Percentiles rank a stretch among this genome's conserved stretches.
Evolutionary conservation across 2,888 invertebrate genomes (phyloP).

Genomic region (Chrysolina americana): DNA sequence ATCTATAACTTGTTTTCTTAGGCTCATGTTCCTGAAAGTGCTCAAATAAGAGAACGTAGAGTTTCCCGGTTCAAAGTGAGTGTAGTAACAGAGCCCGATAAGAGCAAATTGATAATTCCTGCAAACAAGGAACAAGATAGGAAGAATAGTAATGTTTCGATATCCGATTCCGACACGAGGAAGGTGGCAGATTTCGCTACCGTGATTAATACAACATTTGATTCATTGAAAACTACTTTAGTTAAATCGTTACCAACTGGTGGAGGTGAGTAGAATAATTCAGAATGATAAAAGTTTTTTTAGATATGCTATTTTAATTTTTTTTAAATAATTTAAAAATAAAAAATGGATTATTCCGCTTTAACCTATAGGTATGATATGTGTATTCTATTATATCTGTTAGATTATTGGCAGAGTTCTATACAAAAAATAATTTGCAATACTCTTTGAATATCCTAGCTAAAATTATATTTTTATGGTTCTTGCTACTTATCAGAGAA

Average conservation of each 20-base stretch:
- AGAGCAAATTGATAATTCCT: constrained; percentile 59
- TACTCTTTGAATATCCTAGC: too few species aligned
- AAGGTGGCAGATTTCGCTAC: constrained; percentile 61
- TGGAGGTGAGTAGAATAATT: constrained; percentile 52
- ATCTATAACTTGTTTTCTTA: constrained; percentile 19
- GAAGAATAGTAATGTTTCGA: constrained; percentile 38
- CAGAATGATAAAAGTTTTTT: too few species aligned
- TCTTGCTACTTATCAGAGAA: too few species aligned
- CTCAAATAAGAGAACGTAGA: constrained; percentile 61
- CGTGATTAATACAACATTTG: constrained; percentile 66
- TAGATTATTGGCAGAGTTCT: too few species aligned
- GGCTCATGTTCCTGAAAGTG: constrained; percentile 29
- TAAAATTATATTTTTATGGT: too few species aligned
- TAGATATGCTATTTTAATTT: too few species aligned
- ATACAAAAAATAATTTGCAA: too few species aligned
- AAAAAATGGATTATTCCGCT: too few species aligned
- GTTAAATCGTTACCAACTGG: constrained; percentile 59
- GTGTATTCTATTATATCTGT: too few species aligned
- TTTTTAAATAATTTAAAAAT: neutral
- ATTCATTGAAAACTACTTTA: constrained; percentile 63
- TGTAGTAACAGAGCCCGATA: constrained; percentile 70
- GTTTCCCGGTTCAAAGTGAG: constrained; percentile 72
- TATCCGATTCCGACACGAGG: constrained; percentile 44
- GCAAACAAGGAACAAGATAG: constrained; percentile 38
- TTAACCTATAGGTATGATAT: too few species aligned